Percentiles rank a stretch among this genome's conserved stretches.
Conservation (phyloP, 2,888 invertebrate species). For the Mimachlamys varia region DNA sequence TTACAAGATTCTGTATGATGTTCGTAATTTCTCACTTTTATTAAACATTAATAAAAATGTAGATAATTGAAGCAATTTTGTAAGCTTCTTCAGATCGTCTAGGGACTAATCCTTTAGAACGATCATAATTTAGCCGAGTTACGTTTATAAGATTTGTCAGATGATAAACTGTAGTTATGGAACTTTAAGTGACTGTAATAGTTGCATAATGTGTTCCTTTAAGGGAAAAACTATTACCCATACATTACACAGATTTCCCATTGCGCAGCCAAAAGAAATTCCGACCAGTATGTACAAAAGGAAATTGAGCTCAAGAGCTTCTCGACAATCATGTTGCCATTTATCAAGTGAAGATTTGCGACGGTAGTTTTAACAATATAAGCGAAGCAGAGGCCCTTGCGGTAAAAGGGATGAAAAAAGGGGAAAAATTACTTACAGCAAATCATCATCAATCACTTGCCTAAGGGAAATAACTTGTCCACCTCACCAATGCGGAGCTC, state of each 20-base stretch:
- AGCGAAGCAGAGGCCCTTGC: slow-evolving; percentile 23
- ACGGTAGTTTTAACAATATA: background rate
- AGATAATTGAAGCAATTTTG: background rate
- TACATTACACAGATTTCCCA: slow-evolving; percentile 17
- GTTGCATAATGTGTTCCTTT: background rate
- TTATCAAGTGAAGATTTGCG: background rate
- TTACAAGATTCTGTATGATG: no score
- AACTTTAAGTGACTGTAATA: slow-evolving; percentile 32
- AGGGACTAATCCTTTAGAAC: background rate
- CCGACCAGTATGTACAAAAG: background rate
- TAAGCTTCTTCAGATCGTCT: background rate
- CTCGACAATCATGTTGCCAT: background rate
- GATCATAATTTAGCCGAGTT: background rate
- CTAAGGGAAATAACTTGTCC: slow-evolving; percentile 33
- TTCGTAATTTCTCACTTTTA: background rate
- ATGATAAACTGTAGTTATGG: background rate
- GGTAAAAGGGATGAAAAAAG: slow-evolving; percentile 1
- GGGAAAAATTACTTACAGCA: slow-evolving; percentile 23
- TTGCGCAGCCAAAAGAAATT: slow-evolving; percentile 1
- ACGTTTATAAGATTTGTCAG: background rate
- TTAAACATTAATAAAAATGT: background rate
- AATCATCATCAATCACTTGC: slow-evolving; percentile 9
- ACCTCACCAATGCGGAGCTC: background rate
- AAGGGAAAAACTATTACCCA: slow-evolving; percentile 31
- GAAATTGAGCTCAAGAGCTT: slow-evolving; percentile 21